These are phyloP conservation scores for Mionectes macconnelli DNA, from an alignment of 2,113 vertebrate species.

Conservation along the genomic window DNA sequence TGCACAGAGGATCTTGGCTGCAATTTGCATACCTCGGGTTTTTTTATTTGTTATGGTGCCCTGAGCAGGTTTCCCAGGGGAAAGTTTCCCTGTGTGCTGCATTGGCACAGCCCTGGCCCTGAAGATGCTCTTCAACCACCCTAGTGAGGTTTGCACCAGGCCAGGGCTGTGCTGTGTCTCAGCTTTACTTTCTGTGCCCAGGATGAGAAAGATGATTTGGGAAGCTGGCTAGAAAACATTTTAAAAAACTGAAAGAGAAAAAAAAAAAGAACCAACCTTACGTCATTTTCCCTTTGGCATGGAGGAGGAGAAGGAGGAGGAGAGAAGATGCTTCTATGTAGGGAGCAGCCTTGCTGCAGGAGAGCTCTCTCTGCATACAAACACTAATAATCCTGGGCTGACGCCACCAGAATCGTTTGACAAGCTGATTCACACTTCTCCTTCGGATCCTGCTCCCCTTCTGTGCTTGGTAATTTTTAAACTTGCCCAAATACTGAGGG, in stretches of 20 bases:
- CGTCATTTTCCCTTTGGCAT: neutral
- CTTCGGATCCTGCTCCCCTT: neutral
- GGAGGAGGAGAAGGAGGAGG: neutral
- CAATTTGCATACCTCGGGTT: neutral
- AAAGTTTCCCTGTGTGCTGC: rapidly evolving
- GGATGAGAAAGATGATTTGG: neutral
- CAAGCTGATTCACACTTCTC: neutral
- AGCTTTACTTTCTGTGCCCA: rapidly evolving
- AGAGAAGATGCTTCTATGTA: neutral
- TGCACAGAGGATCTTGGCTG: neutral
- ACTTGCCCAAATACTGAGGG: neutral
- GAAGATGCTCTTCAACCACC: neutral
- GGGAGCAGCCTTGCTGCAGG: neutral
- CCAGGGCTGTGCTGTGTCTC: rapidly evolving
- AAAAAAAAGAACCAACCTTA: neutral
- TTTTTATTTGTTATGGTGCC: neutral
- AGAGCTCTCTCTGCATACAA: neutral
- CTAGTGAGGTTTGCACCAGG: neutral
- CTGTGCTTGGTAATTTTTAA: neutral
- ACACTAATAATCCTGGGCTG: neutral
- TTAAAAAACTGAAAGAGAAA: too few relatives aligned
- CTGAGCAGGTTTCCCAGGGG: neutral
- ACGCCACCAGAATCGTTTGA: neutral
- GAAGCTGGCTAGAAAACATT: neutral
- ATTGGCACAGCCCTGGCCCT: rapidly evolving